Conservation (phyloP, 1,140 invertebrate species). For the Pseudomyrmex flavicornis region DNA sequence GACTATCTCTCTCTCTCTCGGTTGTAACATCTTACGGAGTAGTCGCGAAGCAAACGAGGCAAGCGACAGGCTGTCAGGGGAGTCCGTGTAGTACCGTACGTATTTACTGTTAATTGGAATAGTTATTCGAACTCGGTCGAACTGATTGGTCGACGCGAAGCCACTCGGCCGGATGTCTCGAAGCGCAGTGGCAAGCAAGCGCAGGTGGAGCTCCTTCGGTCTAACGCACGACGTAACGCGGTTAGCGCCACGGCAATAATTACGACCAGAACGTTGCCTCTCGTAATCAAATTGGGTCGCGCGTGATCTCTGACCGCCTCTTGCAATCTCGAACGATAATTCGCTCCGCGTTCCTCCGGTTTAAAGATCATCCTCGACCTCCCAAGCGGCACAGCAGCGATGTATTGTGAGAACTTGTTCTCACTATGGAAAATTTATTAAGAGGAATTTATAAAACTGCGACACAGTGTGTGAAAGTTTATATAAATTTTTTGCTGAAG, state of each 20-base stretch:
- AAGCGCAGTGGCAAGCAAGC: not conserved
- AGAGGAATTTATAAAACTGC: not conserved
- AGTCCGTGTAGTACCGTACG: conserved; percentile 30
- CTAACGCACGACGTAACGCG: conserved; percentile 63
- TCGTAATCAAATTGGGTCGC: conserved; percentile 74
- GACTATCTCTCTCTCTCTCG: not conserved
- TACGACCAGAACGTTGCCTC: conserved; percentile 64
- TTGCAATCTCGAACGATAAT: conserved; percentile 62
- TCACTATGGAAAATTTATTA: not conserved
- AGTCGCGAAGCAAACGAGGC: not conserved
- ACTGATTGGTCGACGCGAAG: conserved; percentile 40
- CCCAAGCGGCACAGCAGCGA: not conserved
- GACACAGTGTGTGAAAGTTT: no score
- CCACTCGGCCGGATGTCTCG: conserved; percentile 39
- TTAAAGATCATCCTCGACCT: conserved; percentile 21
- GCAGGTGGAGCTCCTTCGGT: conserved; percentile 56
- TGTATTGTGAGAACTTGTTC: no score
- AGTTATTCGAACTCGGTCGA: conserved; percentile 62
- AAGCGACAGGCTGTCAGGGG: not conserved
- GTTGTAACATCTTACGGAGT: conserved; percentile 11
- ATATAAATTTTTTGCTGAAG: no score
- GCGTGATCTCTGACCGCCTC: conserved; percentile 47
- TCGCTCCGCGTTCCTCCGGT: conserved; percentile 40
- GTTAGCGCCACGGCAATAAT: conserved; percentile 71
- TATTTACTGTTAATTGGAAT: conserved; percentile 73